phyloP scores from a whole-genome alignment of 1,140 invertebrate genomes.

The Alviniconcha marisindica region DNA sequence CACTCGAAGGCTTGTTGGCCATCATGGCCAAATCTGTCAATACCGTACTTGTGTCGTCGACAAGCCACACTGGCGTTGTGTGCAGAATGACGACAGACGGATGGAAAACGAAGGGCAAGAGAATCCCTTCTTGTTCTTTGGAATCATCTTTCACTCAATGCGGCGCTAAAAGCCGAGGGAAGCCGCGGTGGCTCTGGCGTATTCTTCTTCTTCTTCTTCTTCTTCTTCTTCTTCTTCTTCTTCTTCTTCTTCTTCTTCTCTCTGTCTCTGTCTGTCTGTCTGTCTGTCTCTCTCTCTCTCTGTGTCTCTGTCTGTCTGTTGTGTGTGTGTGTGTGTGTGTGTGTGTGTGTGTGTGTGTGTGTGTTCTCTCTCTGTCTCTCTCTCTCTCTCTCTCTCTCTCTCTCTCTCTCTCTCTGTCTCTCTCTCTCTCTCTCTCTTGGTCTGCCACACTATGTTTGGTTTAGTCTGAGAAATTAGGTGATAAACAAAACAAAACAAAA shows the following conservation, averaged over 20 bases:
- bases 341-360: neutral
- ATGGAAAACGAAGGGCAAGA: neutral
- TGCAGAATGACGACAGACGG: neutral
- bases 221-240: neutral
- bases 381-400: neutral
- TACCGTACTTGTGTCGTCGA: slow-evolving; percentile 5
- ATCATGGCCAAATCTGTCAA: neutral
- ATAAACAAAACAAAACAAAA: too few species aligned
- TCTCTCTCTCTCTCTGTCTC: neutral
- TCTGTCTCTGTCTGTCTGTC: too few species aligned
- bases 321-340: neutral
- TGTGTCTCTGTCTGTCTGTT: slow-evolving; percentile 9
- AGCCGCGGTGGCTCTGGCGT: too few species aligned
- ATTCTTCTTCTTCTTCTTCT: too few species aligned
- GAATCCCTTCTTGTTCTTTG: neutral
- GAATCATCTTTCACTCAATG: neutral
- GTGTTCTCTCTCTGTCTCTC: neutral
- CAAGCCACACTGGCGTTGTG: neutral
- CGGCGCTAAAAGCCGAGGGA: neutral
- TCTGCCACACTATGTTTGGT: too few species aligned
- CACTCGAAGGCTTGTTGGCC: neutral
- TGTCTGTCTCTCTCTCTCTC: neutral
- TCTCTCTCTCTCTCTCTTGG: neutral
- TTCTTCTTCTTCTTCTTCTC: too few species aligned
- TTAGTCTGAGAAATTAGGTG: too few species aligned